Evolutionary conservation across 2,113 vertebrate genomes (phyloP).

Genomic region (Paedocypris sp.): DNA sequence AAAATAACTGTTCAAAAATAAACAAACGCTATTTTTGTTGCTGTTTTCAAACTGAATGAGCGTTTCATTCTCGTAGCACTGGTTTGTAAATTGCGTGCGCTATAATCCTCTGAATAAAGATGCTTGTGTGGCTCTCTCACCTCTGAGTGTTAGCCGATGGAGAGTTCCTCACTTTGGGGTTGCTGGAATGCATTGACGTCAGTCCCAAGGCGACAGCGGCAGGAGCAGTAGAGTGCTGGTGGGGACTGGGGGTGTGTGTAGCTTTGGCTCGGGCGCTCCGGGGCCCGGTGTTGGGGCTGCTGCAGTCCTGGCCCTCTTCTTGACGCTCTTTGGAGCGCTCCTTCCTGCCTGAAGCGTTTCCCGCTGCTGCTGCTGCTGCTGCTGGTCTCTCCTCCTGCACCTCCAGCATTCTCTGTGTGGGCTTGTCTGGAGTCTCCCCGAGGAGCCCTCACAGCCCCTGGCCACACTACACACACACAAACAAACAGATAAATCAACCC

Average conservation of each 20-base stretch:
- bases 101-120: neutral
- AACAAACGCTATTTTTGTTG: too few species aligned
- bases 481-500: neutral
- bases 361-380: constrained; percentile 37
- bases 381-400: constrained; percentile 66
- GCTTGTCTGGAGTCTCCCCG: constrained; percentile 68
- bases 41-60: too few species aligned
- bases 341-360: constrained; percentile 67
- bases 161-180: constrained; percentile 86
- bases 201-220: constrained; percentile 68
- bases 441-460: constrained; percentile 78
- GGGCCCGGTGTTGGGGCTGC: constrained; percentile 40
- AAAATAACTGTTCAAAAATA: too few species aligned
- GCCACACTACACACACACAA: constrained; percentile 53
- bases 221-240: constrained; percentile 67
- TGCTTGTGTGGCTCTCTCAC: constrained; percentile 45
- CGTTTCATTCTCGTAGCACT: too few species aligned
- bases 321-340: constrained; percentile 72
- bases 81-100: too few species aligned
- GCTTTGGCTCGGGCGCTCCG: constrained; percentile 45
- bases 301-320: constrained; percentile 58
- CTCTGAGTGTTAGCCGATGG: constrained; percentile 81
- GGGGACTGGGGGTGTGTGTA: constrained; percentile 40
- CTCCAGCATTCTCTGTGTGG: constrained; percentile 75
- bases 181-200: constrained; percentile 91